Percentiles rank a stretch among this genome's conserved stretches.
Conservation (phyloP, 1,140 invertebrate genomes). For the Papilio aristodemus region DNA sequence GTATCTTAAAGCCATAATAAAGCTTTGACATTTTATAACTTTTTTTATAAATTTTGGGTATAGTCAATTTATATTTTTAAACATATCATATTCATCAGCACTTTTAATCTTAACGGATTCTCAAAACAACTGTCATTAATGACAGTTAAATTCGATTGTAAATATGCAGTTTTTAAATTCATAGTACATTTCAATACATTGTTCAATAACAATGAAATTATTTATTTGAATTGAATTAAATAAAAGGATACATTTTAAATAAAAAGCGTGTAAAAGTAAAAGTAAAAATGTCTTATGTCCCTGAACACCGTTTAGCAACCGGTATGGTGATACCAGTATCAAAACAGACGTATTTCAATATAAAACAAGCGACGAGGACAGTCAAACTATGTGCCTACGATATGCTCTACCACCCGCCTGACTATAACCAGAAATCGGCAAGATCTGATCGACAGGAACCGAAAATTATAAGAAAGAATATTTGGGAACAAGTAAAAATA, state of each 20-base stretch:
- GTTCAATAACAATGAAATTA: background rate
- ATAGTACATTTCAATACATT: too few relatives aligned
- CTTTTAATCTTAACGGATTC: too few relatives aligned
- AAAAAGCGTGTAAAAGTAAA: background rate
- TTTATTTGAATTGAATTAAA: too few relatives aligned
- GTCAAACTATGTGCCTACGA: conserved; percentile 62
- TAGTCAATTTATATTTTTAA: too few relatives aligned
- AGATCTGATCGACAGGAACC: conserved; percentile 66
- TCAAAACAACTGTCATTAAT: too few relatives aligned
- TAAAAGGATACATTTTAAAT: background rate
- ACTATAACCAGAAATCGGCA: conserved; percentile 65
- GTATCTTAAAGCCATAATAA: too few relatives aligned
- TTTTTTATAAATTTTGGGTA: too few relatives aligned
- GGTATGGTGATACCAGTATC: conserved; percentile 68
- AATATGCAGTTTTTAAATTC: too few relatives aligned
- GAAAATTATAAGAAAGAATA: conserved; percentile 65
- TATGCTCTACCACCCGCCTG: conserved; percentile 72
- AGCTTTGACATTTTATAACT: too few relatives aligned
- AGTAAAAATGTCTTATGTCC: conserved; percentile 14
- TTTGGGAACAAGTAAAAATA: conserved; percentile 65
- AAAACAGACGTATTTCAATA: conserved; percentile 64
- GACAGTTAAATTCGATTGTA: too few relatives aligned
- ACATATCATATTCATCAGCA: too few relatives aligned
- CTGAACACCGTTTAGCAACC: conserved; percentile 50
- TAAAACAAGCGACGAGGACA: conserved; percentile 49